Evolutionary conservation across 2,113 vertebrate genomes (phyloP).

Genomic region (Nothobranchius furzeri): DNA sequence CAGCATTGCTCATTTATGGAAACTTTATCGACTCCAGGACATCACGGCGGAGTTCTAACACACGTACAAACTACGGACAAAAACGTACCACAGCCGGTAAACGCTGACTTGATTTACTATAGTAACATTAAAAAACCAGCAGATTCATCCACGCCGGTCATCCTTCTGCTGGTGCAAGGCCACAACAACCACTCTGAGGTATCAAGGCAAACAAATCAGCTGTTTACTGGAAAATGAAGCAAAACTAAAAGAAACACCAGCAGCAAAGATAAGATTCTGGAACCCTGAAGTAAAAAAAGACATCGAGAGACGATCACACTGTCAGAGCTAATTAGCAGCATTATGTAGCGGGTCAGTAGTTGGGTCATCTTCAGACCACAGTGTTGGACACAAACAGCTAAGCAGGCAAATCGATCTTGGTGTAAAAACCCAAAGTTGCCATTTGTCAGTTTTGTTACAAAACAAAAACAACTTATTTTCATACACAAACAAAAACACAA

Average conservation of each 20-base stretch:
- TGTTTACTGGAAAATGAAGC: conserved; percentile 18
- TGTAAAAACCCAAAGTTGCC: conserved; percentile 43
- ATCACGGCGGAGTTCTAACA: conserved; percentile 62
- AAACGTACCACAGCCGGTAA: conserved; percentile 47
- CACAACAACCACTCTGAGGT: conserved; percentile 66
- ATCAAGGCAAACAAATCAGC: conserved; percentile 30
- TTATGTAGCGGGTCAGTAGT: conserved; percentile 33
- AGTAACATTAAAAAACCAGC: conserved; percentile 34
- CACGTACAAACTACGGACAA: conserved; percentile 49
- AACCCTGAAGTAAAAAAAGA: conserved; percentile 65
- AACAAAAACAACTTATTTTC: background rate
- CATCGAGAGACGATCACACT: conserved; percentile 44
- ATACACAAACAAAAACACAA: conserved; percentile 14
- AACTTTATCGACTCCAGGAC: conserved; percentile 52
- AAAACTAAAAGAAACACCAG: conserved; percentile 45
- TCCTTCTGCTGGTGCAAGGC: conserved; percentile 57
- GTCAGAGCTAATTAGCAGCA: conserved; percentile 71
- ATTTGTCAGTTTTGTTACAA: conserved; percentile 53
- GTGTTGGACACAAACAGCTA: conserved; percentile 40
- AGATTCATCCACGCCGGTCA: conserved; percentile 16
- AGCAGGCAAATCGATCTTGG: conserved; percentile 60
- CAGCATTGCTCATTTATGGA: conserved; percentile 44
- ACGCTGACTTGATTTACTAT: conserved; percentile 39
- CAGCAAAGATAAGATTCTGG: conserved; percentile 57
- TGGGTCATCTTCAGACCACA: conserved; percentile 38